Conservation (phyloP, 2,888 invertebrate species). For the Axea sp. region DNA sequence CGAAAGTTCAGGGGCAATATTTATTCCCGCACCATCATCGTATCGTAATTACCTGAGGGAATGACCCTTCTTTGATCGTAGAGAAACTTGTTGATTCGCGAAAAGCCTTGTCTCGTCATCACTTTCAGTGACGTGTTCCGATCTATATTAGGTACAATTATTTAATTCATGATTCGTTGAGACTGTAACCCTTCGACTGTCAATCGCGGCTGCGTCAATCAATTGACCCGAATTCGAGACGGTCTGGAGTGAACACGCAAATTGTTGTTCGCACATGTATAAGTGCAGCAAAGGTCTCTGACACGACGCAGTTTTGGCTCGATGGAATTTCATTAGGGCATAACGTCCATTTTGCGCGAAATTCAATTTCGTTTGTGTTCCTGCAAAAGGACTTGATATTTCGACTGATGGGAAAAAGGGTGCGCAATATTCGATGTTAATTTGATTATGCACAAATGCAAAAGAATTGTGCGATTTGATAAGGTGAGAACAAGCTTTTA, state of each 20-base stretch:
- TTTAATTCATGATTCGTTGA: slow-evolving; percentile 40
- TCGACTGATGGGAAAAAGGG: slow-evolving; percentile 30
- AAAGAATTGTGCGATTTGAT: not conserved
- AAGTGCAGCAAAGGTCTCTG: slow-evolving; percentile 2
- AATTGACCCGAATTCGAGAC: slow-evolving; percentile 48
- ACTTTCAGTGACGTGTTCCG: slow-evolving; percentile 1
- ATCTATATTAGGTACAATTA: slow-evolving; percentile 24
- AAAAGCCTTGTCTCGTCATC: slow-evolving; percentile 45
- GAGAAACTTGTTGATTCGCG: slow-evolving; percentile 58
- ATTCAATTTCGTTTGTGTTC: slow-evolving; percentile 46
- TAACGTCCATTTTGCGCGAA: slow-evolving; percentile 49
- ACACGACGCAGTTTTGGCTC: slow-evolving; percentile 30
- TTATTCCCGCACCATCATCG: slow-evolving; percentile 43
- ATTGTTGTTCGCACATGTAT: slow-evolving; percentile 16
- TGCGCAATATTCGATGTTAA: slow-evolving; percentile 39
- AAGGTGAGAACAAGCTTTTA: slow-evolving; percentile 12
- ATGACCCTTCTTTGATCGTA: slow-evolving; percentile 25
- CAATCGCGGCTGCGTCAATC: slow-evolving; percentile 53
- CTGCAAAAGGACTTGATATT: slow-evolving; percentile 39
- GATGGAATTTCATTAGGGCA: slow-evolving; percentile 51
- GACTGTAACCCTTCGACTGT: slow-evolving; percentile 27
- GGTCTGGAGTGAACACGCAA: slow-evolving; percentile 23
- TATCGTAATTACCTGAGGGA: slow-evolving; percentile 46
- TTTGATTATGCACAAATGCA: slow-evolving; percentile 22
- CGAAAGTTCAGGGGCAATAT: slow-evolving; percentile 17